Evolutionary conservation across 2,113 vertebrate genomes (phyloP).

Genomic region (Tyto alba): DNA sequence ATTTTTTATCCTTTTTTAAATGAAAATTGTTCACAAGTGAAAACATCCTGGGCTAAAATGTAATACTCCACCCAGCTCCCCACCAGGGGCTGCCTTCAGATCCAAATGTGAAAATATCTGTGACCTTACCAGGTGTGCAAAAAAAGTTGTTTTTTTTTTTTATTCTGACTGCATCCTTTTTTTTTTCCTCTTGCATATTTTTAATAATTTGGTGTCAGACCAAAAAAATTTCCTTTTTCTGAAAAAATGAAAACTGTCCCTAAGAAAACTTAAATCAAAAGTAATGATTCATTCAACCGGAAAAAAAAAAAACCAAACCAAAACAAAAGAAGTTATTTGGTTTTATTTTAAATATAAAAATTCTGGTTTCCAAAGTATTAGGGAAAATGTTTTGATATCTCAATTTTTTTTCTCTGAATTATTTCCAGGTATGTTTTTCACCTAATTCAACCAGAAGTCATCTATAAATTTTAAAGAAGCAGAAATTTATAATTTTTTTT

Average conservation of each 20-base stretch:
- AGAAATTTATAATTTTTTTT: not conserved
- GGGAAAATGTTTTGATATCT: not conserved
- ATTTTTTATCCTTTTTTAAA: not conserved
- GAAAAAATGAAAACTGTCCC: not conserved
- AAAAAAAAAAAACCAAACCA: not conserved
- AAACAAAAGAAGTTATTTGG: fast-evolving
- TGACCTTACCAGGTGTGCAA: not conserved
- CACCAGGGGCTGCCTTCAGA: not conserved
- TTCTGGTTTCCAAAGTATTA: not conserved
- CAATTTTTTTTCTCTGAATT: not conserved
- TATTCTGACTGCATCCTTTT: not conserved
- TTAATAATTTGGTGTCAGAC: not conserved
- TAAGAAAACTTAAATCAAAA: not conserved
- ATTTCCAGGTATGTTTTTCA: not conserved
- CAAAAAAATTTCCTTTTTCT: not conserved
- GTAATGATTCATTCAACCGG: not conserved
- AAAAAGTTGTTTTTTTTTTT: not conserved
- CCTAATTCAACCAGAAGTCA: not conserved
- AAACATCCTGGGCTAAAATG: not conserved
- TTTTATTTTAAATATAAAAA: not conserved
- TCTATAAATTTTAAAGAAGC: not conserved
- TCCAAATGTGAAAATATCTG: not conserved
- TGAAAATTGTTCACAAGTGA: not conserved
- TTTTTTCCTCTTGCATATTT: not conserved
- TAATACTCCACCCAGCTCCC: not conserved